Conservation (phyloP, 2,113 vertebrate genomes). For the Platysteira castanea region DNA sequence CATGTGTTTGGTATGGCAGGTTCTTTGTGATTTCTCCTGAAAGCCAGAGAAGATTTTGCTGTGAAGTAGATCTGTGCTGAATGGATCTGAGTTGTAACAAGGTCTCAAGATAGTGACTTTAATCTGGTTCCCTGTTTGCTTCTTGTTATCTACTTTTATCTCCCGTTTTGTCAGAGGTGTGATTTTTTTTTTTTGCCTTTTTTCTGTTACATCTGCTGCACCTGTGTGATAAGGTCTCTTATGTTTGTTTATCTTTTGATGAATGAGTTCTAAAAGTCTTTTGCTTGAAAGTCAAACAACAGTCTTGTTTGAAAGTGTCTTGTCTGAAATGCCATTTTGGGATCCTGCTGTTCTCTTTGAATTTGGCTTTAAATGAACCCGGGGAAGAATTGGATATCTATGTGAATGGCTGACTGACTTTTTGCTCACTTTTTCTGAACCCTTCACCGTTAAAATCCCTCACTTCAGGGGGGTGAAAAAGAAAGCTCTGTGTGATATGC, state of each 20-base stretch:
- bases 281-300: slow-evolving; percentile 19
- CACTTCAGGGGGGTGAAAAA: not conserved
- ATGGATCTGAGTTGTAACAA: not conserved
- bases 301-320: slow-evolving; percentile 25
- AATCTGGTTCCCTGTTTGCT: slow-evolving; percentile 11
- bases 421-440: not conserved
- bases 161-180: slow-evolving; percentile 9
- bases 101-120: slow-evolving; percentile 14
- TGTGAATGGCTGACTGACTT: not conserved
- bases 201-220: not conserved
- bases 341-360: not conserved
- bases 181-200: not conserved
- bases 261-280: slow-evolving; percentile 26
- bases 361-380: not conserved
- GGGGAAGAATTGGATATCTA: not conserved
- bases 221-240: slow-evolving; percentile 7
- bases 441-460: not conserved
- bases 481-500: not conserved
- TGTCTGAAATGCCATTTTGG: slow-evolving; percentile 1
- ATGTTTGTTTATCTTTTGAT: slow-evolving; percentile 53
- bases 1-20: not conserved
- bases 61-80: not conserved
- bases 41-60: not conserved
- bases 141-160: slow-evolving; percentile 8
- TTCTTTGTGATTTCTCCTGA: not conserved